Percentiles rank a stretch among this genome's conserved stretches.
Conservation (phyloP, 2,888 invertebrate genomes). For the Pollenia labialis region DNA sequence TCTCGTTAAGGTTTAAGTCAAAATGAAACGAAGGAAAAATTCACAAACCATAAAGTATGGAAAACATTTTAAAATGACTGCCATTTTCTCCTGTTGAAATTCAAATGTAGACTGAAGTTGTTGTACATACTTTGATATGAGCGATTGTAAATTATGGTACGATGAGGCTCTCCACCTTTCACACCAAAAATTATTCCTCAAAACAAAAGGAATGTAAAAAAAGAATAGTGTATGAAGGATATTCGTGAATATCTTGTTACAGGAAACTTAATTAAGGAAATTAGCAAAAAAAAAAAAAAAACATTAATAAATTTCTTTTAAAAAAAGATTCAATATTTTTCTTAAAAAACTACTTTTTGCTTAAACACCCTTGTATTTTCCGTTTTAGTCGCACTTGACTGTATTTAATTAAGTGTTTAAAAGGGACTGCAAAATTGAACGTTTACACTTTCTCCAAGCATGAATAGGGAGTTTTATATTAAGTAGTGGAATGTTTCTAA, state of each 20-base stretch:
- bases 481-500: constrained; percentile 41
- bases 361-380: neutral
- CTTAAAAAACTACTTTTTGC: neutral
- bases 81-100: constrained; percentile 33
- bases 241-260: constrained; percentile 73
- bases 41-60: constrained; percentile 73
- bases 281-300: no score
- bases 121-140: constrained; percentile 12
- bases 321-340: neutral
- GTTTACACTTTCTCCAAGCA: constrained; percentile 30
- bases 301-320: neutral
- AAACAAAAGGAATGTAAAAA: constrained; percentile 21
- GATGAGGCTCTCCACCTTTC: neutral
- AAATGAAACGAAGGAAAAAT: constrained; percentile 33
- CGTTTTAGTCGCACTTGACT: constrained; percentile 20
- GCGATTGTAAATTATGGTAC: neutral
- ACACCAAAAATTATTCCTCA: neutral
- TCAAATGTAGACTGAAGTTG: constrained; percentile 6
- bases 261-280: no score
- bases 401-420: constrained; percentile 51
- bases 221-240: constrained; percentile 75
- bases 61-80: constrained; percentile 80
- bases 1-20: constrained; percentile 65
- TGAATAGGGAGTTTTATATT: constrained; percentile 14
- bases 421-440: constrained; percentile 43